These are phyloP conservation scores for Aplochiton taeniatus DNA, from an alignment of 2,797 vertebrate species.

Conservation along the genomic window DNA sequence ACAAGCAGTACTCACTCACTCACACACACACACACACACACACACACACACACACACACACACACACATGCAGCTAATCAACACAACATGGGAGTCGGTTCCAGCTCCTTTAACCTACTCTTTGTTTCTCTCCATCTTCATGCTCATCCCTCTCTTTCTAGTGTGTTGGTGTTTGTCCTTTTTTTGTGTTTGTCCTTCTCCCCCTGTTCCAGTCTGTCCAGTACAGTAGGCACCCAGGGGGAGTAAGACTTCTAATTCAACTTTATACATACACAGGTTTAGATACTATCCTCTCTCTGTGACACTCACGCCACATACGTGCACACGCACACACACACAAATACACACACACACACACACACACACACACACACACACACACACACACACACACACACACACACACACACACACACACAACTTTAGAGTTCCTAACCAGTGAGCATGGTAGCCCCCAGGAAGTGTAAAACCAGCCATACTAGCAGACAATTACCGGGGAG, in stretches of 20 bases:
- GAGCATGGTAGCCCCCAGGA: constrained; percentile 54
- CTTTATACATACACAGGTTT: too few relatives aligned
- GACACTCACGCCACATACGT: too few relatives aligned
- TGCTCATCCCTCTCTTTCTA: too few relatives aligned
- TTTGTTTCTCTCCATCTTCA: too few relatives aligned
- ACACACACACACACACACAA: not conserved
- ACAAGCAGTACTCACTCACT: constrained; percentile 6
- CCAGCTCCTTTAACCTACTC: too few relatives aligned
- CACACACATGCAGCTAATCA: not conserved
- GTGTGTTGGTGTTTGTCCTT: too few relatives aligned
- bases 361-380: constrained; percentile 5
- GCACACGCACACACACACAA: too few relatives aligned
- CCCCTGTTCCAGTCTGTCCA: too few relatives aligned
- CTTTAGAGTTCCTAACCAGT: constrained; percentile 15
- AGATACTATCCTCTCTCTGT: too few relatives aligned
- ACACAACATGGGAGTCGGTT: constrained; percentile 2
- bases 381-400: constrained; percentile 23
- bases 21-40: constrained; percentile 20
- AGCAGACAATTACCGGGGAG: constrained; percentile 53
- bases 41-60: constrained; percentile 8
- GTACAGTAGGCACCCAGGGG: too few relatives aligned
- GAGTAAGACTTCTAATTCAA: too few relatives aligned
- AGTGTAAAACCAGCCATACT: constrained; percentile 57
- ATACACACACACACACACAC: constrained; percentile 6
- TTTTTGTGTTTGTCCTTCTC: too few relatives aligned